These are phyloP conservation scores for Myotis davidii DNA, from an alignment of 2,113 vertebrate genomes.

Conservation along the genomic window DNA sequence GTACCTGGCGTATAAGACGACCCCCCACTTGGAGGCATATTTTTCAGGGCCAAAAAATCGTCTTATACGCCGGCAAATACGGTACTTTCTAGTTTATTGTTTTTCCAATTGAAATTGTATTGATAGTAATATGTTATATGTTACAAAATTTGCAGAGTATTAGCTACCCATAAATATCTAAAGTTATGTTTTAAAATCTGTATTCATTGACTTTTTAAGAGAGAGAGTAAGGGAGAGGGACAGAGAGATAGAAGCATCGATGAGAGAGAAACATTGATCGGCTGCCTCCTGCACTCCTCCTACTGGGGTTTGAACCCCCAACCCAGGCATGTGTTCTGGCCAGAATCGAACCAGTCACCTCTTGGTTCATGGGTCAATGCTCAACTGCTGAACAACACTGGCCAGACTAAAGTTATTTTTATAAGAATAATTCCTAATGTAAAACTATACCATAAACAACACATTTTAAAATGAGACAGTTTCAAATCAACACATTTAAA, in stretches of 20 bases:
- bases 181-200: background rate
- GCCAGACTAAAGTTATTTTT: background rate
- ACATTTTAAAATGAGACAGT: background rate
- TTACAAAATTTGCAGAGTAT: background rate
- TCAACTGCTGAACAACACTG: background rate
- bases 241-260: background rate
- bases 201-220: no score
- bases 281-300: background rate
- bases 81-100: background rate
- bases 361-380: background rate
- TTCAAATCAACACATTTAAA: background rate
- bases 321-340: background rate
- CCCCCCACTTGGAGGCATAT: no score
- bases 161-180: background rate
- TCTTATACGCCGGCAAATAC: no score
- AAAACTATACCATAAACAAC: background rate
- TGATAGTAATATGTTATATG: background rate
- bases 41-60: no score
- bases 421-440: slow-evolving; percentile 15
- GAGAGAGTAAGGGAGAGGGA: no score
- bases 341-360: background rate
- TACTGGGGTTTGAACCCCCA: background rate
- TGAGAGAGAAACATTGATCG: background rate
- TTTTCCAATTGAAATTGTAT: background rate
- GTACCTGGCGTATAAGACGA: no score